A percentile compares a stretch with the other conserved stretches of the same genome.
Evolutionary conservation across 2,888 invertebrate species (phyloP).

Genomic region (Calephelis perditalis): DNA sequence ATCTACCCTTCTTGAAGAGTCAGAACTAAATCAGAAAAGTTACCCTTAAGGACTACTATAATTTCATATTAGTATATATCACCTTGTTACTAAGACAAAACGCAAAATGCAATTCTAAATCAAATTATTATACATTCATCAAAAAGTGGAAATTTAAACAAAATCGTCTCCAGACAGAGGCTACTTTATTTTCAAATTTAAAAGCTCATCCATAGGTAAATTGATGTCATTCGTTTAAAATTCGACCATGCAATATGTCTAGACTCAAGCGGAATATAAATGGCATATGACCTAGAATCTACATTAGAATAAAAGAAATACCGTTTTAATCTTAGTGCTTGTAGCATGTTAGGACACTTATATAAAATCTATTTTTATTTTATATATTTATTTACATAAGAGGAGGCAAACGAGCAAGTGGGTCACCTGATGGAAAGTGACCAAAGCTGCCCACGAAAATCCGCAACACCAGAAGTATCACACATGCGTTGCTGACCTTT

Average conservation of each 20-base stretch:
- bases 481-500: too few relatives aligned
- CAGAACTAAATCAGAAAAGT: too few relatives aligned
- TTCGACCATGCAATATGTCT: constrained; percentile 78
- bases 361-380: not conserved
- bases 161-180: constrained; percentile 54
- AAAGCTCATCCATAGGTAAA: constrained; percentile 71
- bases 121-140: constrained; percentile 4
- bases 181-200: constrained; percentile 71
- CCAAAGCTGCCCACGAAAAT: too few relatives aligned
- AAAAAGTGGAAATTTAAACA: constrained; percentile 37
- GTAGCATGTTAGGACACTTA: not conserved
- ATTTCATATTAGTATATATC: too few relatives aligned
- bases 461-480: too few relatives aligned
- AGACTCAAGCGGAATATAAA: constrained; percentile 72
- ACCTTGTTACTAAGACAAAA: too few relatives aligned
- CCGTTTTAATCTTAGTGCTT: constrained; percentile 17
- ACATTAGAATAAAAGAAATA: constrained; percentile 38
- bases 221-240: constrained; percentile 67
- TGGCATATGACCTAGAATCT: constrained; percentile 71
- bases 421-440: too few relatives aligned
- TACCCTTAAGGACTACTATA: too few relatives aligned
- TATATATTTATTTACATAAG: not conserved
- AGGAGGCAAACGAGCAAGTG: too few relatives aligned
- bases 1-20: too few relatives aligned
- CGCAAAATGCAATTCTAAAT: constrained; percentile 1